These are phyloP conservation scores for Onthophagus taurus DNA, from an alignment of 1,140 invertebrate species.

Conservation along the genomic window DNA sequence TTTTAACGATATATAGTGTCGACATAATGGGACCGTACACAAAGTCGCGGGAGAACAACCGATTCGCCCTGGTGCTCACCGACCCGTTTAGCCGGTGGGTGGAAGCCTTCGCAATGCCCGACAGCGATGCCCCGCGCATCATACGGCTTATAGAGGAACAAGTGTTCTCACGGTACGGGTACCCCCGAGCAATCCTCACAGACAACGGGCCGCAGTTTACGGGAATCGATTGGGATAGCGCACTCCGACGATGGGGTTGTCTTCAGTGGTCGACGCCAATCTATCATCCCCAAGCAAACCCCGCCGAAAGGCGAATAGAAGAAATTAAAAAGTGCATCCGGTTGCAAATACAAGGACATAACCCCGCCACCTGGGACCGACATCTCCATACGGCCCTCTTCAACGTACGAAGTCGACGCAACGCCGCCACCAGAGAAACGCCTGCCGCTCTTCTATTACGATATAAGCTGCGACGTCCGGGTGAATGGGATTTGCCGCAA, in stretches of 20 bases:
- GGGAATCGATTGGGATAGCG: background rate
- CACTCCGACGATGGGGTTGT: background rate
- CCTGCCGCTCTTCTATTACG: constrained; percentile 3
- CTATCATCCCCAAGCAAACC: constrained; percentile 2
- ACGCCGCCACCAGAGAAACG: constrained; percentile 9
- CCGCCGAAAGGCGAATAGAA: too few relatives aligned
- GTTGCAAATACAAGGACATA: constrained; percentile 7
- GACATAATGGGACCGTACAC: constrained; percentile 6
- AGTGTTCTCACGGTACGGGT: constrained; percentile 8
- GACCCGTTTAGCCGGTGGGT: background rate
- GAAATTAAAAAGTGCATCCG: constrained; percentile 5
- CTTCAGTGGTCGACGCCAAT: constrained; percentile 3
- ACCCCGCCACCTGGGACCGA: background rate
- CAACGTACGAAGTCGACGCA: constrained; percentile 6
- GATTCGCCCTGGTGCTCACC: background rate
- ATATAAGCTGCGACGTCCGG: background rate
- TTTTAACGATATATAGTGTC: too few relatives aligned
- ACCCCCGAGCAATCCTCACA: constrained; percentile 10
- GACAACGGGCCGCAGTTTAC: constrained; percentile 13
- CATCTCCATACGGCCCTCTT: background rate
- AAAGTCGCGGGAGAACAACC: background rate
- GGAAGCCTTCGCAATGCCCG: background rate
- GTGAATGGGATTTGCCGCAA: constrained; percentile 7
- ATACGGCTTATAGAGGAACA: background rate
- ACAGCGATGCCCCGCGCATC: background rate